Percentiles rank a stretch among this genome's conserved stretches.
Conservation (phyloP, 2,888 invertebrate species). For the Gymnocheta viridis region DNA sequence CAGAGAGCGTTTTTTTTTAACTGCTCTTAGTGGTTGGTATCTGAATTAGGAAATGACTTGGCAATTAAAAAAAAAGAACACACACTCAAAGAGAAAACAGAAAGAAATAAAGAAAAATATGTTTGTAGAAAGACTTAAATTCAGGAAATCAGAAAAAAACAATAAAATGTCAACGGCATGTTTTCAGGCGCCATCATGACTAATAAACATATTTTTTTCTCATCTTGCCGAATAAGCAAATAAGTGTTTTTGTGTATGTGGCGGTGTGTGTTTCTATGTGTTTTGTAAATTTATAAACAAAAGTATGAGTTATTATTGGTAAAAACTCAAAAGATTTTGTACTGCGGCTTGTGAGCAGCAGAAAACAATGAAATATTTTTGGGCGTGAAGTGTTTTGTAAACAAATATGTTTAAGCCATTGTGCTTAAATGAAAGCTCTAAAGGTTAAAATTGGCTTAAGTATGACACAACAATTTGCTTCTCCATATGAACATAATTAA, state of each 20-base stretch:
- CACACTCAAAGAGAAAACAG: not conserved
- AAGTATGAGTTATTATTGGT: not conserved
- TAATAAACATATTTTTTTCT: conserved; percentile 47
- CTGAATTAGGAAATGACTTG: conserved; percentile 58
- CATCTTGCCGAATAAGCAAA: conserved; percentile 3
- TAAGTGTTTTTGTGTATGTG: not conserved
- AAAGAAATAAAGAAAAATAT: conserved; percentile 8
- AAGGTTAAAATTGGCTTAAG: conserved; percentile 25
- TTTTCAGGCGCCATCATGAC: conserved; percentile 61
- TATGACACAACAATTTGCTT: not conserved
- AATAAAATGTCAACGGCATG: conserved; percentile 26
- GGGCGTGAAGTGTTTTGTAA: not conserved
- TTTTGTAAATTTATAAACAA: not conserved
- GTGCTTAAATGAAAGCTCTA: not conserved
- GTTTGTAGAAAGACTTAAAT: not conserved
- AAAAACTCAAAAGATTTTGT: not conserved
- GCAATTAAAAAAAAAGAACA: conserved; percentile 47
- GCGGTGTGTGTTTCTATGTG: not conserved
- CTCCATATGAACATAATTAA: conserved; percentile 51
- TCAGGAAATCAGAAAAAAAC: conserved; percentile 36
- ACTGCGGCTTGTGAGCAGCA: not conserved
- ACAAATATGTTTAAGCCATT: not conserved
- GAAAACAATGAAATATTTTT: not conserved
- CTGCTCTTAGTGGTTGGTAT: conserved; percentile 14
- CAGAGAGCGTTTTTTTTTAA: not conserved